Conservation (phyloP, 2,797 vertebrate species). For the Nyctalus aviator region DNA sequence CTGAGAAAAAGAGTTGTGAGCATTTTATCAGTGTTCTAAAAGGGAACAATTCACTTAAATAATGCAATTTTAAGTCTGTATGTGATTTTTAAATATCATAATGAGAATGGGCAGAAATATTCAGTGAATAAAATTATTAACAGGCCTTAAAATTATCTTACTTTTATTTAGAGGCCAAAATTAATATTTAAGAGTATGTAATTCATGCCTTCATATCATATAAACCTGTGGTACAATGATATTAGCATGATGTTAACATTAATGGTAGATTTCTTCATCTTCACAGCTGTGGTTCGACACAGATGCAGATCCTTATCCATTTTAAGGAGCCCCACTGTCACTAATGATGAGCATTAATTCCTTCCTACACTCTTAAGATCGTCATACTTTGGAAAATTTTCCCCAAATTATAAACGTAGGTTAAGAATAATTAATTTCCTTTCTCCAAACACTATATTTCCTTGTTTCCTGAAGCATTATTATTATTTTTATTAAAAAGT, state of each 20-base stretch:
- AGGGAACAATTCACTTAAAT: conserved; percentile 47
- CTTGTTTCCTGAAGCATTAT: not conserved
- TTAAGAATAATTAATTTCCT: not conserved
- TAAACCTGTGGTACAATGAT: not conserved
- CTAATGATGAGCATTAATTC: not conserved
- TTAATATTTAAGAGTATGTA: not conserved
- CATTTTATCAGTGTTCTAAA: conserved; percentile 44
- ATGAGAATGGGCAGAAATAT: conserved; percentile 13
- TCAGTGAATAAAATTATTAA: conserved; percentile 3
- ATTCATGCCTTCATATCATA: not conserved
- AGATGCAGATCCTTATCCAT: not conserved
- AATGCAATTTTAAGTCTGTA: conserved; percentile 7
- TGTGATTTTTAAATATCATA: not conserved
- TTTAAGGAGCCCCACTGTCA: not conserved
- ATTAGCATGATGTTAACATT: not conserved
- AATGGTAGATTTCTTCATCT: not conserved
- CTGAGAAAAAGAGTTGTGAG: conserved; percentile 47
- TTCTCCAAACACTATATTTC: not conserved
- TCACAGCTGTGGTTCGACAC: not conserved
- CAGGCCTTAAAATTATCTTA: not conserved
- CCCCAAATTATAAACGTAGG: not conserved
- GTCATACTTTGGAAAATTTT: not conserved
- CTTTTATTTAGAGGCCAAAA: not conserved
- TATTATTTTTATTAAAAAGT: not conserved
- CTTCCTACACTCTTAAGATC: not conserved